phyloP scores from a whole-genome alignment of 2,797 vertebrate species.

The Peromyscus attwateri region DNA sequence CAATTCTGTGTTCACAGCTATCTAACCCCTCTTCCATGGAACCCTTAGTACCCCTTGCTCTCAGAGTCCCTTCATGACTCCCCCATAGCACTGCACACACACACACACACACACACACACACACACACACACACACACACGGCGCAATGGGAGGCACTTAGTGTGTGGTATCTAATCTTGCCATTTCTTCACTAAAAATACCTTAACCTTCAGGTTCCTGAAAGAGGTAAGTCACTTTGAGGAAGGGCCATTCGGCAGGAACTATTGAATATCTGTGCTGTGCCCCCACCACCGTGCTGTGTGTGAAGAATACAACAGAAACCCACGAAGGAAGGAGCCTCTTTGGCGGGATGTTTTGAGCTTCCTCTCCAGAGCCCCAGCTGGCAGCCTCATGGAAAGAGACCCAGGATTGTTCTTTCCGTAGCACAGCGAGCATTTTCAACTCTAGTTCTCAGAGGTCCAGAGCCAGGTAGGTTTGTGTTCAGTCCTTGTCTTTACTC shows the following conservation, averaged over 20 bases:
- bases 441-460: neutral
- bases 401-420: conserved; percentile 28
- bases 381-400: conserved; percentile 22
- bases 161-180: neutral
- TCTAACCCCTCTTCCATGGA: neutral
- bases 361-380: neutral
- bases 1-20: conserved; percentile 1
- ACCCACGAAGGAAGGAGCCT: neutral
- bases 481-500: conserved; percentile 42
- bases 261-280: neutral
- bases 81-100: neutral
- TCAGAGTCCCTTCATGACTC: neutral
- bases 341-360: conserved; percentile 4
- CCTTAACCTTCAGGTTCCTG: conserved; percentile 15
- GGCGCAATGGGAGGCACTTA: neutral
- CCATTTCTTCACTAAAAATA: conserved; percentile 27
- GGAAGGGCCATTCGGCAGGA: neutral
- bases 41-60: neutral
- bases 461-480: neutral
- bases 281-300: neutral
- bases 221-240: neutral
- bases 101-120: neutral
- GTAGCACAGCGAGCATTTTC: neutral
- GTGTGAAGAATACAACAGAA: conserved; percentile 19
- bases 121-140: neutral